Evolutionary conservation across 2,888 invertebrate species (phyloP), one percentile per base, ranked within the genome.

Genomic region (Rhagonycha lutea): DNA sequence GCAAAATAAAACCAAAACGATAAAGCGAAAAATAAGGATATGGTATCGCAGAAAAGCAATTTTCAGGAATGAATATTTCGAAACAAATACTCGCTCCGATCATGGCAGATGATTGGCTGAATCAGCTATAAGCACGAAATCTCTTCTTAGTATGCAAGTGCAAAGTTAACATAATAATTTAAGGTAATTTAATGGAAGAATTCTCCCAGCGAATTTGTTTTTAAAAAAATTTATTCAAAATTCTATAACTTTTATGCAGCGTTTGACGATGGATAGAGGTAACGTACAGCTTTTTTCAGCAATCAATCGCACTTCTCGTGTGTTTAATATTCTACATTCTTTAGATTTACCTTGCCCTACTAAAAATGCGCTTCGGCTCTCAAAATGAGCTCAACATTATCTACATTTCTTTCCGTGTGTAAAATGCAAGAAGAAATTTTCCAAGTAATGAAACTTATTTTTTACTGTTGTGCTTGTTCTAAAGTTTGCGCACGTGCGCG

Each of bases 61-160:
- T 65, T 65, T 2, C n/a, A 65, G 3, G n/a, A 65, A 65, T 12
- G 11, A 65, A 65, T 65, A 65, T 65, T 65, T 65, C 63, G 63
- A 65, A 65, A 65, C 63, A 65, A 65, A 65, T 65, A 65, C 63
- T 23, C n/a, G n/a, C 11, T 65, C n/a, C 63, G 63, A 24, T 65
- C 63, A 24, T 65, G 26, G n/a, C n/a, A 11, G 23, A 24, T 24
- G 24, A 65, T 65, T 65, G 63, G 26, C 63, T 65, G 63, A 65
- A 65, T 65, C 63, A 65, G 24, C 63, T 65, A 24, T 26, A 26
- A 65, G 63, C 63, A 65, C 63, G 63, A 65, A 65, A n/a, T 24
- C 26, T 18, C n/a, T 65, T 65, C 63, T 65, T 24, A 65, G 63
- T 23, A 65, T 65, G 63, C 26, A 65, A 26, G 47, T 47, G 47